These are phyloP conservation scores for Poecile atricapillus DNA, from an alignment of 2,113 vertebrate species.

Conservation along the genomic window DNA sequence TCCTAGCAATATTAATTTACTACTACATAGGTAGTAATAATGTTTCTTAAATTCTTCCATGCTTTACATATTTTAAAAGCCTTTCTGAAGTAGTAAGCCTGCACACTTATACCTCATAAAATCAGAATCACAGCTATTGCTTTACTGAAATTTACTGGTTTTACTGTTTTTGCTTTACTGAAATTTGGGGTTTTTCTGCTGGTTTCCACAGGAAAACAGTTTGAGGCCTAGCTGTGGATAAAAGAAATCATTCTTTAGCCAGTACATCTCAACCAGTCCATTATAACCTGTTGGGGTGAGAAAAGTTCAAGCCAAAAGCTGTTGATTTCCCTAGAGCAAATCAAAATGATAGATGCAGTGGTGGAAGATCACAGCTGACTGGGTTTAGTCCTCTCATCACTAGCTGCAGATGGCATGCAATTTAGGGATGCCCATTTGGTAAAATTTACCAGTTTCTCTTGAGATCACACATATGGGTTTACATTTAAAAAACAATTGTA, in stretches of 20 bases:
- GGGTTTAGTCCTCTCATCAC: slow-evolving; percentile 78
- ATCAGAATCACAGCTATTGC: background rate
- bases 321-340: slow-evolving; percentile 77
- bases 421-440: slow-evolving; percentile 79
- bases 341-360: slow-evolving; percentile 75
- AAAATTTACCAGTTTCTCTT: slow-evolving; percentile 81
- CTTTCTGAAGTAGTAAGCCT: background rate
- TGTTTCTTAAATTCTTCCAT: background rate
- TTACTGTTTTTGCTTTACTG: background rate
- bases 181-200: background rate
- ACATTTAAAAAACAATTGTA: slow-evolving; percentile 75
- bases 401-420: slow-evolving; percentile 80
- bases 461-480: slow-evolving; percentile 80
- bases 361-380: slow-evolving; percentile 89
- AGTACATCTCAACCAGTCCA: slow-evolving; percentile 45
- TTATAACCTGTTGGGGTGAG: slow-evolving; percentile 70
- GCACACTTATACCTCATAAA: background rate
- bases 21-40: background rate
- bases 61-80: background rate
- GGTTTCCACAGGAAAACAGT: background rate
- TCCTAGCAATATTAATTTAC: slow-evolving; percentile 8
- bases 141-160: background rate
- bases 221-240: background rate
- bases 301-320: slow-evolving; percentile 72
- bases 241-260: slow-evolving; percentile 44